Evolutionary conservation across 2,113 vertebrate species (phyloP).

Genomic region (Potamarius usumacintae): DNA sequence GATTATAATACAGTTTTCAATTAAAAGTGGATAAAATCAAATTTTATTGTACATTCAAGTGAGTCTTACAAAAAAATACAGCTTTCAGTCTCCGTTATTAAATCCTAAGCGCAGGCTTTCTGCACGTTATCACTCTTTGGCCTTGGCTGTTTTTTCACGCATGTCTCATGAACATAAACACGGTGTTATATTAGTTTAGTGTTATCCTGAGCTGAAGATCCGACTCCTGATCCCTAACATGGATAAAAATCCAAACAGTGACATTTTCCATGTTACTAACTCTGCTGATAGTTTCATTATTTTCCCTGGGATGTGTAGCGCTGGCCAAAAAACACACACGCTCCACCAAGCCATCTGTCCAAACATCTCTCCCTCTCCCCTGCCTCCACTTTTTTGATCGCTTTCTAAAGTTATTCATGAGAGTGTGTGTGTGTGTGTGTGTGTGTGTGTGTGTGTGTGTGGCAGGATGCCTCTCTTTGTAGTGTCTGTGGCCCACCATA

Average conservation of each 20-base stretch:
- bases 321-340: conserved; percentile 50
- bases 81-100: background rate
- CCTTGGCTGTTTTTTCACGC: background rate
- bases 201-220: background rate
- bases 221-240: background rate
- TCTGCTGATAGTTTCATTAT: background rate
- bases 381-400: conserved; percentile 78
- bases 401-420: conserved; percentile 86
- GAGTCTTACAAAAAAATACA: background rate
- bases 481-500: conserved; percentile 43
- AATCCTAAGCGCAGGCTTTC: background rate
- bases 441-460: conserved; percentile 64
- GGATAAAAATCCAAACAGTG: background rate
- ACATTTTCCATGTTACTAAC: background rate
- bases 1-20: background rate
- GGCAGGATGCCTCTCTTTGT: conserved; percentile 48
- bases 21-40: too few species aligned
- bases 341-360: conserved; percentile 80
- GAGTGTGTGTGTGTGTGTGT: conserved; percentile 65
- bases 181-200: too few species aligned
- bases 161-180: background rate
- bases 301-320: background rate
- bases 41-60: too few species aligned
- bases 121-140: background rate
- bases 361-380: conserved; percentile 80